Base-by-base conservation (phyloP, 2,888 invertebrate genomes). In the Drosophila quasianomalipes region DNA sequence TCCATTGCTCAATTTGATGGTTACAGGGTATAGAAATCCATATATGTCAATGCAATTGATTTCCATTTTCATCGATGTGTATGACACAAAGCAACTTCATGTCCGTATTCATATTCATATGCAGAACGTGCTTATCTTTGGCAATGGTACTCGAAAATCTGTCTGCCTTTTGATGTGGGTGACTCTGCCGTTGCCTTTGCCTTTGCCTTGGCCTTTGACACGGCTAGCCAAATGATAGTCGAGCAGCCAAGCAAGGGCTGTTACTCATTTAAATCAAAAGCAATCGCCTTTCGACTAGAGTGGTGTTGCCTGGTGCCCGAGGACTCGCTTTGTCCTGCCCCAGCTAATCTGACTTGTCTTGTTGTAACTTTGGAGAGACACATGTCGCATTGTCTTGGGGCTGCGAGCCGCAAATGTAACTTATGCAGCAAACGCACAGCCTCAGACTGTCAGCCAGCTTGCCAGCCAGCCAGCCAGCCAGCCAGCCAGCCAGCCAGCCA, bases 341-440 rank as follows among this genome's bases (percentile, higher is more conserved):
- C 67, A 68, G 79, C 90, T 82, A 85, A 85, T 89, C 85, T 87
- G 68, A 62, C 79, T 87, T 87, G 79, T 76, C 85, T 78, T 68
- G 73, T 70, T 67, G 74, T 66, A 68, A 72, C 77, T 72, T 73
- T 69, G 63, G 57, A 70, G 66, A 66, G 73, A 74, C 69, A 79
- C 69, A 74, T 76, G 73, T 63, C 53, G 64, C 73, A 76, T 74
- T 85, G 76, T 83, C 80, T 73, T 76, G 73, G 37, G 70, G 39
- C 70, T 73, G 53, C 49, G 59, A 75, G 65, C 76, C 73, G 61
- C 81, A 86, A 78, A 61, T 77, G 59, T 71, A 68, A 62, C 72
- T 73, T 68, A 26, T 66, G 44, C 47, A 47, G 3, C 12, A 30
- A 61, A n/a, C 63, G 47, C 52, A n/a, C 37, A 44, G 41, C 47